These are phyloP conservation scores for Centropristis striata DNA, from an alignment of 2,113 vertebrate genomes.

Conservation along the genomic window DNA sequence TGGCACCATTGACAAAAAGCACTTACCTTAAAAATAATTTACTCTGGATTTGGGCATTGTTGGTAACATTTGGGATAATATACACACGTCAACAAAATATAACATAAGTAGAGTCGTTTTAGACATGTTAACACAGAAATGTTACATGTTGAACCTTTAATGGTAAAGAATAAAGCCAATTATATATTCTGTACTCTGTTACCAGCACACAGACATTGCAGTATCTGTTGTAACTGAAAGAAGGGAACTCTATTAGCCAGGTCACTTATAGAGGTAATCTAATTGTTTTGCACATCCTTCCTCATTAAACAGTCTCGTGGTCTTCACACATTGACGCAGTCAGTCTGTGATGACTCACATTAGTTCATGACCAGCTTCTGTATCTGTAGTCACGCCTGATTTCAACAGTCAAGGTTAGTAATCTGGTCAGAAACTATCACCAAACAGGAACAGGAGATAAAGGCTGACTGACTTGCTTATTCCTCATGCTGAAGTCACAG, in stretches of 20 bases:
- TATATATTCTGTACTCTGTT: not conserved
- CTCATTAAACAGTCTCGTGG: slow-evolving; percentile 31
- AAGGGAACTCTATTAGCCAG: slow-evolving; percentile 25
- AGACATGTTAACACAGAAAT: too few relatives aligned
- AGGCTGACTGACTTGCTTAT: not conserved
- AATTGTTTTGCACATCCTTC: slow-evolving; percentile 54
- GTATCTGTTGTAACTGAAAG: slow-evolving; percentile 10
- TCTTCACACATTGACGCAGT: slow-evolving; percentile 27
- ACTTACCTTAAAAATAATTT: too few relatives aligned
- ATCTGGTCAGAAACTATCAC: slow-evolving; percentile 15
- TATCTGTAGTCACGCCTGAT: slow-evolving; percentile 7
- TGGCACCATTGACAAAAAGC: too few relatives aligned
- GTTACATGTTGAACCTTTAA: not conserved
- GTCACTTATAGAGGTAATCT: slow-evolving; percentile 42
- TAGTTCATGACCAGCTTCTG: not conserved
- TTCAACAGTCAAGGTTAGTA: slow-evolving; percentile 15
- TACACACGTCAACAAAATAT: too few relatives aligned
- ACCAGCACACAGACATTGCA: not conserved
- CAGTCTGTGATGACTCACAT: slow-evolving; percentile 14
- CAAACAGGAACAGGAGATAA: slow-evolving; percentile 8
- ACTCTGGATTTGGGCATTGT: too few relatives aligned
- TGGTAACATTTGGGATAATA: too few relatives aligned
- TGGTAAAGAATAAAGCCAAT: not conserved
- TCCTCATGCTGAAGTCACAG: not conserved
- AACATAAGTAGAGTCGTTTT: too few relatives aligned